Conservation (phyloP, 2,113 vertebrate species). For the Lagopus leucura region DNA sequence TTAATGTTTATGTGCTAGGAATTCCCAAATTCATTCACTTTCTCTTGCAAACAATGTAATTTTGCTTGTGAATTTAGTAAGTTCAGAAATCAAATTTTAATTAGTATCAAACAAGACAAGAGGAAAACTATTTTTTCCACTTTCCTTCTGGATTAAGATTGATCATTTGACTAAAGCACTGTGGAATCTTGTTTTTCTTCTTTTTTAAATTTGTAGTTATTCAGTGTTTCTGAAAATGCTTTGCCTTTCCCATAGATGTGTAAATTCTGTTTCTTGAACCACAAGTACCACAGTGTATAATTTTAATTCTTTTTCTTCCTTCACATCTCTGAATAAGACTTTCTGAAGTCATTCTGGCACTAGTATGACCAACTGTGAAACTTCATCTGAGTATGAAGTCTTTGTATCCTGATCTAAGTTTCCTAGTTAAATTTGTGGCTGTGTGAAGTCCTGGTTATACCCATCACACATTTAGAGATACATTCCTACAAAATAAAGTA, state of each 20-base stretch:
- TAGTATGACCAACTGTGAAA: background rate
- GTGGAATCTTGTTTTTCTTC: background rate
- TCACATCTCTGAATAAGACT: background rate
- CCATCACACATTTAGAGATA: background rate
- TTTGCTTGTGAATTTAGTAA: conserved; percentile 42
- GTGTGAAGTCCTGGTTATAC: background rate
- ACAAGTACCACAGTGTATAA: fast-evolving
- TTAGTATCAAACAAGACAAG: background rate
- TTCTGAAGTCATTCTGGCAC: background rate
- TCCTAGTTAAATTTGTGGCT: background rate
- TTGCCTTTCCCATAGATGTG: background rate
- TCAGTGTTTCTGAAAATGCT: background rate
- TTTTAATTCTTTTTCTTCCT: background rate
- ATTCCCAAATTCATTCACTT: conserved; percentile 34
- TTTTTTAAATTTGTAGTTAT: background rate
- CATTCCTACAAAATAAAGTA: background rate
- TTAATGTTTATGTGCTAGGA: conserved; percentile 45
- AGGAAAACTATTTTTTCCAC: background rate
- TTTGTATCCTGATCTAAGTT: background rate
- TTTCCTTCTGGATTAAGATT: background rate
- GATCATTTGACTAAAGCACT: background rate
- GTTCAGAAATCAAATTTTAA: background rate
- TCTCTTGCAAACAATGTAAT: conserved; percentile 24
- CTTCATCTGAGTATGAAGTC: background rate
- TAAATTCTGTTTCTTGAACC: background rate